Conservation (phyloP, 2,797 vertebrate species). For the Clarias laeviceps region DNA sequence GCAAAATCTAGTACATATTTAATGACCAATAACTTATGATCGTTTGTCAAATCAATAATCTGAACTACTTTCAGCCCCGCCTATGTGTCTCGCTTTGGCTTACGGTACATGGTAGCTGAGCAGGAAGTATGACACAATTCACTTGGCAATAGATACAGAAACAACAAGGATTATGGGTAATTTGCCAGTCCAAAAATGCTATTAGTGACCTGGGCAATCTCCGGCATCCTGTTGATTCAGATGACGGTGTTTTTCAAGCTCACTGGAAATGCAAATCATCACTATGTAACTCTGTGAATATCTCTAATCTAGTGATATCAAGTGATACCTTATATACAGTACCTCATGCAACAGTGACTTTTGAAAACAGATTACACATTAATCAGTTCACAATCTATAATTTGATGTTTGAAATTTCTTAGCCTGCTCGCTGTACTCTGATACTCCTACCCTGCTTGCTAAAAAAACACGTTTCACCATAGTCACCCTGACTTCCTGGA, state of each 20-base stretch:
- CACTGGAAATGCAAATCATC: background rate
- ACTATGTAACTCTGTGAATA: background rate
- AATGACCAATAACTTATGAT: background rate
- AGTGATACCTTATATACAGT: background rate
- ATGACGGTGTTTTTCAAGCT: background rate
- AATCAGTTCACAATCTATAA: background rate
- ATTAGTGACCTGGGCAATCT: background rate
- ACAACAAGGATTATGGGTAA: constrained; percentile 9
- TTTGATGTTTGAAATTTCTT: background rate
- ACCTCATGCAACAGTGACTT: background rate
- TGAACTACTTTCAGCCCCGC: background rate
- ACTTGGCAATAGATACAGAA: background rate
- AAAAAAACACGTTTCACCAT: background rate
- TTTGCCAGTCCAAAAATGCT: background rate
- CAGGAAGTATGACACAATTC: constrained; percentile 9
- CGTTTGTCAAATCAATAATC: background rate
- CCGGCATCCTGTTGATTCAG: background rate
- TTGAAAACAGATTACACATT: background rate
- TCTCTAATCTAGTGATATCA: background rate
- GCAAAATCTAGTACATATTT: background rate
- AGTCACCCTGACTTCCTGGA: background rate
- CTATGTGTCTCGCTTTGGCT: background rate
- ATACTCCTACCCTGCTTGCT: background rate
- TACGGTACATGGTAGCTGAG: background rate
- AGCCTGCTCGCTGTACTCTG: background rate